phyloP scores from a whole-genome alignment of 2,113 vertebrate species.

The Ibidorhyncha struthersii region DNA sequence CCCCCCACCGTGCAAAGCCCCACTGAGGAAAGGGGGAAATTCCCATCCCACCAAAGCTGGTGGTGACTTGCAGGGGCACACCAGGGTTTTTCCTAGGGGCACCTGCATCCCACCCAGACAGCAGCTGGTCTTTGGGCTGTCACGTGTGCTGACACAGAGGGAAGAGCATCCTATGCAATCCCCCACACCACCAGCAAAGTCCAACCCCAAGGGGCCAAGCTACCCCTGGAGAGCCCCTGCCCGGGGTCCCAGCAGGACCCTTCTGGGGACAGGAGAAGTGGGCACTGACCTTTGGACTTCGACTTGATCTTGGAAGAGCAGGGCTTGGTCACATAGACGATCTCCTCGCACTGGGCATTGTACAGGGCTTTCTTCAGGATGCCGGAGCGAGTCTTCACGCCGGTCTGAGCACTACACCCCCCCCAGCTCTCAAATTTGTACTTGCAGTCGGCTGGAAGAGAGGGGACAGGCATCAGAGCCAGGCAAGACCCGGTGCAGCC shows the following conservation, averaged over 20 bases:
- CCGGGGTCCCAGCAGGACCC: background rate
- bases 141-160: background rate
- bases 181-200: background rate
- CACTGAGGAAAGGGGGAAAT: background rate
- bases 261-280: background rate
- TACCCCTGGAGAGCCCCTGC: background rate
- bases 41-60: background rate
- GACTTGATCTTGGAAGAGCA: conserved; percentile 88
- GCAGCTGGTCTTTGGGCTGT: background rate
- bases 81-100: background rate
- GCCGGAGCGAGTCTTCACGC: conserved; percentile 87
- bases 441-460: conserved; percentile 89
- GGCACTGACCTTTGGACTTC: conserved; percentile 84
- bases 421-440: conserved; percentile 94
- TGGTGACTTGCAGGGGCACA: fast-evolving
- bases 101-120: background rate
- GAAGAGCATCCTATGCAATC: background rate
- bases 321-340: conserved; percentile 89
- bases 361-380: conserved; percentile 90
- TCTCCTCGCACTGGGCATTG: conserved; percentile 89
- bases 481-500: fast-evolving
- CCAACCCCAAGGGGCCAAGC: background rate
- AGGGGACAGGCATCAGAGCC: background rate
- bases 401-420: conserved; percentile 81
- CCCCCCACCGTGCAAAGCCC: background rate